Evolutionary conservation across 2,888 invertebrate genomes (phyloP).

Genomic region (Euphydryas editha): DNA sequence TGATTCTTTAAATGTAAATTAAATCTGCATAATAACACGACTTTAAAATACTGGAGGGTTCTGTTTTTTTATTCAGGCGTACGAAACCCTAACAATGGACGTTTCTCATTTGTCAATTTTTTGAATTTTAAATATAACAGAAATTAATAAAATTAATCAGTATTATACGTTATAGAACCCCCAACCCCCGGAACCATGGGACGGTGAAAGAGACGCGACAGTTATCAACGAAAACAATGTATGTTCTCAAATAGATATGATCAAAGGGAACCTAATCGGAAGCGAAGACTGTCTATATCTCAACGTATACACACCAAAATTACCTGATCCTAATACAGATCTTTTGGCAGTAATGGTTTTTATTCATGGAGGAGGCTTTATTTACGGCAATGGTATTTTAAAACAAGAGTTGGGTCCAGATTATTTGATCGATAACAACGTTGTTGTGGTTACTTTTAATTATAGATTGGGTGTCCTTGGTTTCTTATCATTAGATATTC

Average conservation of each 20-base stretch:
- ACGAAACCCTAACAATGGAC: no score
- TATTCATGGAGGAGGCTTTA: conserved; percentile 71
- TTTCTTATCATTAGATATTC: conserved; percentile 61
- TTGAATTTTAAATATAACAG: neutral
- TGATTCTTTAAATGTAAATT: no score
- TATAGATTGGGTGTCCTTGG: conserved; percentile 69
- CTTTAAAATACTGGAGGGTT: no score
- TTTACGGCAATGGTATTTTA: conserved; percentile 57
- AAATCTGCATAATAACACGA: no score
- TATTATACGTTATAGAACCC: conserved; percentile 54
- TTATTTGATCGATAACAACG: conserved; percentile 60
- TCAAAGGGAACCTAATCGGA: conserved; percentile 47
- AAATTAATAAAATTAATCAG: neutral
- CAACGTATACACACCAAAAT: conserved; percentile 62
- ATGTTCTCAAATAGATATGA: conserved; percentile 50
- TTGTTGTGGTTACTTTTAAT: conserved; percentile 68
- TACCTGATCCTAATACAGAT: conserved; percentile 42
- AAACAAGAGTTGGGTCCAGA: conserved; percentile 61
- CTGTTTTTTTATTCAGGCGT: no score
- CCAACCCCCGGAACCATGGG: conserved; percentile 64
- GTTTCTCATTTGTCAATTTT: no score
- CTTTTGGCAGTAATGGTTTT: conserved; percentile 60
- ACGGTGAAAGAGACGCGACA: conserved; percentile 75
- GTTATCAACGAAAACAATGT: conserved; percentile 54
- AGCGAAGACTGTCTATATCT: conserved; percentile 69